Percentiles rank a stretch among this genome's conserved stretches.
These are phyloP conservation scores for Probosciger aterrimus DNA, from an alignment of 2,113 vertebrate species.

Conservation along the genomic window DNA sequence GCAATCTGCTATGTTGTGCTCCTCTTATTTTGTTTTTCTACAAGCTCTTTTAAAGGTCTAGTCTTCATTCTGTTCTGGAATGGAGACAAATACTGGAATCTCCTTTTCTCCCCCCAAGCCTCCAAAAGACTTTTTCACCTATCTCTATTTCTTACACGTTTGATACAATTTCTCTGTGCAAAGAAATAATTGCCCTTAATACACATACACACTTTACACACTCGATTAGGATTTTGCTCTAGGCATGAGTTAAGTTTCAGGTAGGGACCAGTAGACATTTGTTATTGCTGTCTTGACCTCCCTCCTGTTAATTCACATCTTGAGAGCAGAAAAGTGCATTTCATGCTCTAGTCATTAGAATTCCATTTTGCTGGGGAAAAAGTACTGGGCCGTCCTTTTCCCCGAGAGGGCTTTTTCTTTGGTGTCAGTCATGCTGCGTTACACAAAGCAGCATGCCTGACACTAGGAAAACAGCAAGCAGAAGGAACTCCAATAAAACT, in stretches of 20 bases:
- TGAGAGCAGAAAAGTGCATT: neutral
- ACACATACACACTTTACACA: neutral
- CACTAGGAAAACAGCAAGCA: constrained; percentile 14
- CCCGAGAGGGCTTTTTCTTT: neutral
- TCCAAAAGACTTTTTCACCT: neutral
- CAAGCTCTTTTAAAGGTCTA: neutral
- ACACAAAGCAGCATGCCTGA: constrained; percentile 12
- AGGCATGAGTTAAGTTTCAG: neutral
- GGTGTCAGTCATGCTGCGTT: constrained; percentile 17
- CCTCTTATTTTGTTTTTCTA: neutral
- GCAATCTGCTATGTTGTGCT: neutral
- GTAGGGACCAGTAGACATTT: neutral
- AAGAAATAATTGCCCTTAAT: neutral
- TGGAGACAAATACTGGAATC: neutral
- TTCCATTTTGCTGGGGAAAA: constrained; percentile 1
- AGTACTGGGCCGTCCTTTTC: neutral
- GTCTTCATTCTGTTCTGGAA: neutral
- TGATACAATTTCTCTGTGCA: neutral
- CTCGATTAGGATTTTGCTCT: neutral
- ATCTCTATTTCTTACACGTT: neutral
- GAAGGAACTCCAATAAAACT: constrained; percentile 18
- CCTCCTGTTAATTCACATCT: neutral
- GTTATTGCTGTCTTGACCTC: neutral
- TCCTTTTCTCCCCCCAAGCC: accelerated
- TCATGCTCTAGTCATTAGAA: constrained; percentile 40